These are phyloP conservation scores for Micromussa lordhowensis DNA, from an alignment of 92 coral and sea anemone genomes.

Conservation along the genomic window DNA sequence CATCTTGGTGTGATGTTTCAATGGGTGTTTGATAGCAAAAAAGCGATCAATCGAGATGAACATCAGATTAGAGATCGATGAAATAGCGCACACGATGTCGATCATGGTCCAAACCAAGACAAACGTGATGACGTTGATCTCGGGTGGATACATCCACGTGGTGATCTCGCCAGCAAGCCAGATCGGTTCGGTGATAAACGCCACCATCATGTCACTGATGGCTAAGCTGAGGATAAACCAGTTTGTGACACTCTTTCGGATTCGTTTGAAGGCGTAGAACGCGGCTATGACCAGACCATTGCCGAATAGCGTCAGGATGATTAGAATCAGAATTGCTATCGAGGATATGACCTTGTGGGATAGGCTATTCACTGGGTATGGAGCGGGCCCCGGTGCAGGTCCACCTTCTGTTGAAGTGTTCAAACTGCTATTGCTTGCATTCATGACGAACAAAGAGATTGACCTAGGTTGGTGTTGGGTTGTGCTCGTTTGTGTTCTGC, in stretches of 20 bases:
- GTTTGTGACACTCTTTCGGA: slow-evolving; percentile 92
- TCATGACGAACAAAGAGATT: not conserved
- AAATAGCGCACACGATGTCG: slow-evolving; percentile 88
- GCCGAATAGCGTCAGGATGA: slow-evolving; percentile 84
- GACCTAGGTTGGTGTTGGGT: not conserved
- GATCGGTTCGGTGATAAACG: slow-evolving; percentile 92
- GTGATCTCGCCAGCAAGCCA: slow-evolving; percentile 92
- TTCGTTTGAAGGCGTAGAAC: slow-evolving; percentile 82
- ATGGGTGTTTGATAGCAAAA: slow-evolving; percentile 91
- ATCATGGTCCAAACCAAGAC: slow-evolving; percentile 73
- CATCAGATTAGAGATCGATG: slow-evolving; percentile 91
- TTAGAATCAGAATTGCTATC: slow-evolving; percentile 79
- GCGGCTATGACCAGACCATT: slow-evolving; percentile 88
- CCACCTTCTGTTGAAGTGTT: not conserved
- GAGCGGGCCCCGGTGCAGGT: not conserved
- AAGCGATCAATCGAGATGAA: slow-evolving; percentile 95
- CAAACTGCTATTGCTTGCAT: slow-evolving; percentile 6
- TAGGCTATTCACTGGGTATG: slow-evolving; percentile 31
- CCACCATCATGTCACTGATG: slow-evolving; percentile 90
- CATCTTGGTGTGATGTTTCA: slow-evolving; percentile 95
- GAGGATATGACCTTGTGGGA: slow-evolving; percentile 85
- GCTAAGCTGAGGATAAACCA: slow-evolving; percentile 95
- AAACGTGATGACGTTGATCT: slow-evolving; percentile 50
- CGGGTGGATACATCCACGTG: slow-evolving; percentile 79
- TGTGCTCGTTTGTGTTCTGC: not conserved